Base-by-base conservation (phyloP, 2,797 vertebrate genomes). In the Lacerta agilis region DNA sequence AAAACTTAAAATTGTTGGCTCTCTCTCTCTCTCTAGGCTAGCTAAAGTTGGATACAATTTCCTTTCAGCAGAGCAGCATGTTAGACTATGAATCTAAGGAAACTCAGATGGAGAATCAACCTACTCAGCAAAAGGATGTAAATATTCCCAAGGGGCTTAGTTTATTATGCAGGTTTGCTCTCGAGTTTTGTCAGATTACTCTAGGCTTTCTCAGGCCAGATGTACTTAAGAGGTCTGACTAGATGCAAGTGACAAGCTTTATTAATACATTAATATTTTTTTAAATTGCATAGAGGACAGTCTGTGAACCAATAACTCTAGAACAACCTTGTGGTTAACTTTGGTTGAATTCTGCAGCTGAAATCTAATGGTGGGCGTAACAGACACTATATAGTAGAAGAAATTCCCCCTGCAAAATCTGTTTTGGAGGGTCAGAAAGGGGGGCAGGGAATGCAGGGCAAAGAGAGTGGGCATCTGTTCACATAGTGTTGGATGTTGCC, bases 1-100 rank as follows among this genome's bases (percentile, higher is more conserved):
- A 66, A 91, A 93, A 91, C 79, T 69, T 90, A 89, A 90, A 92
- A 61, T 87, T 89, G 66, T 90, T 94, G 94, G 85, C 90, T 94
- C 17, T 29, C 79, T 71, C 1, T 9, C 64, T 72, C 45, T 81
- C 86, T 81, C 25, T 36, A 92, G 90, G 83, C 88, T 87, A 92
- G 76, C 84, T 82, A 89, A 87, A 85, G 89, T 76, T 93, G 90
- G 90, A 94, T 88, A 33, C 79, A 83, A 27, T 81, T 94, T 77
- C 25, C 64, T 94, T 89, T 61, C 73, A 90, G 78, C 36, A 76
- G 71, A 93, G 87, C 55, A 86, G 85, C 72, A 88, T 41, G 85
- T 94, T 83, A 90, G 61, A 67, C 85, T 17, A 2, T 58, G 79
- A 90, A 89, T 91, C 38, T 86, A 29, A 91, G 90, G 90, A 87